Evolutionary conservation across 2,888 invertebrate genomes (phyloP).

Genomic region (Apamea crenata): DNA sequence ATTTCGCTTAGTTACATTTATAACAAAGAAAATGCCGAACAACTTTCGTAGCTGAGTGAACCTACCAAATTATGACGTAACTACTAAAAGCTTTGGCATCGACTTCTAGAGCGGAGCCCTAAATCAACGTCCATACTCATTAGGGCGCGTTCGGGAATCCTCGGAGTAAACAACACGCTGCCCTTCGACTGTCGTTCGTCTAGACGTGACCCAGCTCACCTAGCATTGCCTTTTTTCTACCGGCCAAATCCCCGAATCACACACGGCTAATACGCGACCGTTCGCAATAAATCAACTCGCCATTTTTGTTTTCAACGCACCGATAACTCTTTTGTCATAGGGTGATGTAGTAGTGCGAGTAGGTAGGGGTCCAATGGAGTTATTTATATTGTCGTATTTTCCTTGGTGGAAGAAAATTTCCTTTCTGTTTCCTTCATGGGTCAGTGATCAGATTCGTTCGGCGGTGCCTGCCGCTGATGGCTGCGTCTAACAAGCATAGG

Average conservation of each 20-base stretch:
- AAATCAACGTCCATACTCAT: slow-evolving; percentile 79
- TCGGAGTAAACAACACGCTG: slow-evolving; percentile 73
- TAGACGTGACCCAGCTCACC: slow-evolving; percentile 75
- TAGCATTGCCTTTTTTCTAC: slow-evolving; percentile 67
- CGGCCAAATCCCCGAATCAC: slow-evolving; percentile 75
- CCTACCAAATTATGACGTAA: slow-evolving; percentile 76
- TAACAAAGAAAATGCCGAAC: slow-evolving; percentile 55
- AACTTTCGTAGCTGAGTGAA: slow-evolving; percentile 67
- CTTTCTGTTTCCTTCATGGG: slow-evolving; percentile 90
- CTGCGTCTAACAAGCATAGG: slow-evolving; percentile 59
- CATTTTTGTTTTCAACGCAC: slow-evolving; percentile 91
- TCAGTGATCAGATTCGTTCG: slow-evolving; percentile 88
- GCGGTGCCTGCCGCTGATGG: slow-evolving; percentile 77
- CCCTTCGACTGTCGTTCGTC: slow-evolving; percentile 77
- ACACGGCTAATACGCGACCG: slow-evolving; percentile 81
- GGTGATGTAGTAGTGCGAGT: slow-evolving; percentile 88
- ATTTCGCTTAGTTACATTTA: slow-evolving; percentile 57
- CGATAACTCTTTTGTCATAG: slow-evolving; percentile 91
- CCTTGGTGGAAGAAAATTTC: slow-evolving; percentile 89
- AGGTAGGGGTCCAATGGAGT: slow-evolving; percentile 88
- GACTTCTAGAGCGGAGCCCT: slow-evolving; percentile 67
- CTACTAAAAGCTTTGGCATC: slow-evolving; percentile 77
- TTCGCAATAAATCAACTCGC: slow-evolving; percentile 87
- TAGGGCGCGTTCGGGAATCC: slow-evolving; percentile 72
- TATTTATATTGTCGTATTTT: slow-evolving; percentile 90